Evolutionary conservation across 2,797 vertebrate genomes (phyloP), one percentile per base, ranked within the genome.

Genomic region (Paratrypauchen microcephalus): DNA sequence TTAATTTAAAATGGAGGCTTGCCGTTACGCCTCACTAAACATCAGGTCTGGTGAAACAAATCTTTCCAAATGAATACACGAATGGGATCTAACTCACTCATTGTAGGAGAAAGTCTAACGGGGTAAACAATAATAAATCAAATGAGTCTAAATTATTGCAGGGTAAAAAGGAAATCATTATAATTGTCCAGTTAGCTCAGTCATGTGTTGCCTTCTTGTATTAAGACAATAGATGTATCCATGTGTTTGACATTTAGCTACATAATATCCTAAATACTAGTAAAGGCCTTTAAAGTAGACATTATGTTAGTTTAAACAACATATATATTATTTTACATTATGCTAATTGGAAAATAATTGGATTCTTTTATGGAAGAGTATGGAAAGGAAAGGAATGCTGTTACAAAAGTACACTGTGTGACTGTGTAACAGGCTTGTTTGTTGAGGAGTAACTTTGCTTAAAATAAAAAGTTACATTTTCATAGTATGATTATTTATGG

Each of bases 1-100:
- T 82, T 36, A 5, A 79, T 77, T 82, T 77, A 70, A 74, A 75
- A 67, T 41, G 65, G 57, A 67, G n/a, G 41, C 55, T 73, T 56
- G 56, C 32, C 21, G 32, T 61, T 62, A 66, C 41, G 76, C 73
- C 61, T 82, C 65, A 60, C 45, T 39, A 24, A 66, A 65, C 48
- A 65, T 19, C 48, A 50, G 50, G 7, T 70, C 45, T 65, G 66
- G 64, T 18, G 2, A 68, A 32, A 47, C 21, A 41, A 56, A 61
- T 41, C 60, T 70, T 66, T 52, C 16, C 15, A 58, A 80, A 77
- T 75, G 58, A 75, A 50, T 65, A n/a, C 6, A 8, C 11, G 41
- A 13, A 5, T 18, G 58, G 48, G 48, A 69, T 77, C 77, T 62
- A 70, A 64, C 62, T 65, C 26, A 47, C 55, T 77, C 52, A 45